Evolutionary conservation across 2,888 invertebrate species (phyloP).

Genomic region (Caenorhabditis sp.): DNA sequence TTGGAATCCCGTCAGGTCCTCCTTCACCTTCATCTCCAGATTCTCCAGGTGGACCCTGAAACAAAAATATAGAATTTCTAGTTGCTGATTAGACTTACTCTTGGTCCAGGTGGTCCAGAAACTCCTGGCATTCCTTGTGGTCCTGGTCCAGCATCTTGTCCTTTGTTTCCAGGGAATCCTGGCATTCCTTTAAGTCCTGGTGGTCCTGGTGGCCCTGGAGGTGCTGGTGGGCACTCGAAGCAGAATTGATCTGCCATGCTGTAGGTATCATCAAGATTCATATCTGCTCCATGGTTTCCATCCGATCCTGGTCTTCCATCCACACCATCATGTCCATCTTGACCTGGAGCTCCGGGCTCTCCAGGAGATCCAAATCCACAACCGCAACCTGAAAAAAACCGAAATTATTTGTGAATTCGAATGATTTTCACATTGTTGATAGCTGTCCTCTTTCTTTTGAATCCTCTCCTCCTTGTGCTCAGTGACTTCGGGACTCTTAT

Average conservation of each 20-base stretch:
- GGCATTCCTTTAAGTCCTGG: slow-evolving; percentile 69
- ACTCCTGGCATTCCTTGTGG: slow-evolving; percentile 61
- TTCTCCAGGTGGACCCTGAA: slow-evolving; percentile 70
- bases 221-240: slow-evolving; percentile 71
- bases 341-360: slow-evolving; percentile 65
- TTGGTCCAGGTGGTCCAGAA: slow-evolving; percentile 66
- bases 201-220: slow-evolving; percentile 68
- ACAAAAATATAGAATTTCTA: not conserved
- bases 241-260: slow-evolving; percentile 68
- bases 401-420: not conserved
- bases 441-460: slow-evolving; percentile 48
- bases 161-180: slow-evolving; percentile 63
- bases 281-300: slow-evolving; percentile 63
- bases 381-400: slow-evolving; percentile 70
- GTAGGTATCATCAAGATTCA: slow-evolving; percentile 51
- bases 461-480: slow-evolving; percentile 56
- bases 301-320: slow-evolving; percentile 66
- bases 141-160: slow-evolving; percentile 62
- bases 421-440: slow-evolving; percentile 61
- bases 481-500: slow-evolving; percentile 60
- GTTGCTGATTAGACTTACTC: slow-evolving; percentile 30
- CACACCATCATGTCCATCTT: slow-evolving; percentile 66
- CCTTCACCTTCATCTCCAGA: slow-evolving; percentile 71
- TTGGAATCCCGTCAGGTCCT: slow-evolving; percentile 71
- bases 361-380: slow-evolving; percentile 75